Evolutionary conservation across 1,140 invertebrate genomes (phyloP), one percentile per base, ranked within the genome.

Genomic region (Zaprionus taronus): DNA sequence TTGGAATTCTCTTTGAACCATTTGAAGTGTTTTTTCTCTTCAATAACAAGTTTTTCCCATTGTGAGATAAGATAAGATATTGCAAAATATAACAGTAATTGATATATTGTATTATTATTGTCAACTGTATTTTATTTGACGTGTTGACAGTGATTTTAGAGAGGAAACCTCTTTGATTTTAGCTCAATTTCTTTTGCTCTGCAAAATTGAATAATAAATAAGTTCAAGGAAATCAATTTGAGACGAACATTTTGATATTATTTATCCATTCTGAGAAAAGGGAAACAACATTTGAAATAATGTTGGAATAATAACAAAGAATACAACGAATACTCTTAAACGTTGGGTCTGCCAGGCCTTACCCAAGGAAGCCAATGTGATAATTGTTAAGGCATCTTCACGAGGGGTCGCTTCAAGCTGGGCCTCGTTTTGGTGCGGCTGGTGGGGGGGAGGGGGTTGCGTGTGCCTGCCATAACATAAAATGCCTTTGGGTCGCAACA

Each of bases 381-480:
- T 83, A 83, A 87, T 80, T 86, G 76, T 85, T 82, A 41, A 71
- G 80, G 76, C 67, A 57, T 63, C 64, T 57, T 72, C 28, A 41
- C 36, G 65, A 24, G 20, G 72, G 53, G 47, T 77, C 51, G 28
- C 49, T 9, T 64, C 20, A 26, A 6, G 36, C 6, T 65, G 55
- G 24, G 11, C 15, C 14, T 66, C 41, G 41, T 73, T 56, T 36
- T 15, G 4, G 28, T 56, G 51, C 31, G 9, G 6, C 5, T 28
- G 22, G 24, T 17, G 26, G 44, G 3, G 44, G 3, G 44, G 17
- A 17, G 17, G 17, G 24, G 47, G 72, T 68, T 62, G 83, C 56
- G 77, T 80, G 83, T 80, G 77, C 63, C 55, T 83, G 63, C 72
- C 44, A 77, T 66, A 78, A 77, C 79, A 79, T 75, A 85, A 85